Evolutionary conservation across 2,888 invertebrate genomes (phyloP), one percentile per base, ranked within the genome.

Genomic region (Acanthopleura granulata): DNA sequence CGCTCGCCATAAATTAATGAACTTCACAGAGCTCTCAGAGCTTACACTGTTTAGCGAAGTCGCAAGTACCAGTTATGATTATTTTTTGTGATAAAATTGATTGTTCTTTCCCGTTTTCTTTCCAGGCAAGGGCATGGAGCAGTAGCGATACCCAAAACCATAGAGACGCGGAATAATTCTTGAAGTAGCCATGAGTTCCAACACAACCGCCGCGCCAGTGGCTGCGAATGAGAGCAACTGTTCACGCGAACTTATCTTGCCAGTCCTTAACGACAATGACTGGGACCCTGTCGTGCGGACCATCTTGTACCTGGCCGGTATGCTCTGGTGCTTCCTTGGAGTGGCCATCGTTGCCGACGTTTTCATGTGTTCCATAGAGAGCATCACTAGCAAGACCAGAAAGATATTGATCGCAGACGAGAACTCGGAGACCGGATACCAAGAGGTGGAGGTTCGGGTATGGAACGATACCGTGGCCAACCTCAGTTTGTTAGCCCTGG

Each of bases 381-480:
- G 91, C 80, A 93, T 93, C 82, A 93, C 93, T 22, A 91, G 92
- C 80, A 92, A 91, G 83, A 92, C 91, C 0, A 86, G 90, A 22
- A 92, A 90, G 82, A 90, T 92, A 61, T 81, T 87, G 81, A 80
- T 87, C 66, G 80, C 89, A 49, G 87, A 86, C 73, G 74, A 80
- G 14, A 84, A 82, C 30, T 77, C 80, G 6, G 84, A 85, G 27
- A 80, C 74, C 16, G 89, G 88, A 16, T 85, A 86, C 79, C 81
- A 88, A 57, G 92, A 92, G 30, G 91, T 93, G 82, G 90, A 92
- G 25, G 90, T 92, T 0, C n/a, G 62, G 66, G 75, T 72, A 9
- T 92, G 92, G 92, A 93, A 92, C 80, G 92, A 92, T 80, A 93
- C 93, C 0, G 92, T 93, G 1, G 93, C 93, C 76, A 93, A 93